phyloP scores from a whole-genome alignment of 1,140 invertebrate species.

The Listronotus oregonensis region DNA sequence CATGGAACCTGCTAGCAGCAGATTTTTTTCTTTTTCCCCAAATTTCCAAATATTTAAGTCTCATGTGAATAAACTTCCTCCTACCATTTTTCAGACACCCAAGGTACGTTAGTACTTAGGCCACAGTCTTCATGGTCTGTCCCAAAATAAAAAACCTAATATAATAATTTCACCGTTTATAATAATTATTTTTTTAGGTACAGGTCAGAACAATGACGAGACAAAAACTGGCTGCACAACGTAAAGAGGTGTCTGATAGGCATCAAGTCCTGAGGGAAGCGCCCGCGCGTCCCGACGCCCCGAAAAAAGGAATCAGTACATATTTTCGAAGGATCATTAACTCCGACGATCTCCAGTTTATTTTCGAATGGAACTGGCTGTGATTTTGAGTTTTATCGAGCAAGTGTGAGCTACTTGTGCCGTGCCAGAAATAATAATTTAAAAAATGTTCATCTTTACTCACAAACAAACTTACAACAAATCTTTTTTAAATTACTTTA shows the following conservation, averaged over 20 bases:
- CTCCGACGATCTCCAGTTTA: background rate
- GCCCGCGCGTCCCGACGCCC: background rate
- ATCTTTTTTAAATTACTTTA: too few relatives aligned
- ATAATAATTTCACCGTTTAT: background rate
- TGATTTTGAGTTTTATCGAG: background rate
- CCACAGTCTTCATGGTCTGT: too few relatives aligned
- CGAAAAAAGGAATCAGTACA: too few relatives aligned
- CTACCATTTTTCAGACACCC: too few relatives aligned
- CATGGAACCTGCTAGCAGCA: too few relatives aligned
- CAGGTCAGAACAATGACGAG: slow-evolving; percentile 50
- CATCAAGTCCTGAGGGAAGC: slow-evolving; percentile 41
- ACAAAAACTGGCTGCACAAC: slow-evolving; percentile 52
- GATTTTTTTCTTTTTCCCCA: too few relatives aligned
- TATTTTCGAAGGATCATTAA: too few relatives aligned
- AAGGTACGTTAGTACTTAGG: too few relatives aligned
- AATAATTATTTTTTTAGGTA: slow-evolving; percentile 14
- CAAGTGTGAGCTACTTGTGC: background rate
- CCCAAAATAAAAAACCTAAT: background rate
- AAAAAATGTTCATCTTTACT: too few relatives aligned
- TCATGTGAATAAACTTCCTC: too few relatives aligned
- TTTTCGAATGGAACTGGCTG: slow-evolving; percentile 12
- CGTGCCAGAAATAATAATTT: background rate
- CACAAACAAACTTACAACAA: too few relatives aligned
- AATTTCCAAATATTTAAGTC: too few relatives aligned
- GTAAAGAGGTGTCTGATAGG: slow-evolving; percentile 53